Conservation (phyloP, 2,888 invertebrate genomes). For the Coleophora flavipennella region DNA sequence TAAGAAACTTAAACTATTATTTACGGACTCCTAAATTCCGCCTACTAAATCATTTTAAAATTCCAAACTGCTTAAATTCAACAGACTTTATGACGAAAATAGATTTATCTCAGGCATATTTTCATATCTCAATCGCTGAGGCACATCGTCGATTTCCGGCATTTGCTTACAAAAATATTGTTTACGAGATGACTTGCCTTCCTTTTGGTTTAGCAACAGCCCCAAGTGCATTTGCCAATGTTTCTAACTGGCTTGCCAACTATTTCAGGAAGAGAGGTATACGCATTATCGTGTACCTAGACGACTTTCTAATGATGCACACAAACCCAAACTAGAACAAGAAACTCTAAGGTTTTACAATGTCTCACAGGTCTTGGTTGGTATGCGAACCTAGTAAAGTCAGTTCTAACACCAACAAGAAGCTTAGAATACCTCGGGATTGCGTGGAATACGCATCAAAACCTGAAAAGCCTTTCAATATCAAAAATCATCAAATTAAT, state of each 20-base stretch:
- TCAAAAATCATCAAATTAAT: no score
- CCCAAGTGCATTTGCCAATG: conserved; percentile 13
- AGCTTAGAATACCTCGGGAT: no score
- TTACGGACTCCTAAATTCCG: conserved; percentile 4
- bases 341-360: no score
- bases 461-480: no score
- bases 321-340: no score
- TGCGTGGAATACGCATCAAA: no score
- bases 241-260: conserved; percentile 17
- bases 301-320: conserved; percentile 19
- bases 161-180: background rate
- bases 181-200: conserved; percentile 7
- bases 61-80: conserved; percentile 2
- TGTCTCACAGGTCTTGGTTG: no score
- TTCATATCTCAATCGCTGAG: conserved; percentile 4
- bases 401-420: no score
- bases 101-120: conserved; percentile 7
- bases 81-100: conserved; percentile 7
- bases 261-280: conserved; percentile 11
- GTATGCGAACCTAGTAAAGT: no score
- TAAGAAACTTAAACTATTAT: no score
- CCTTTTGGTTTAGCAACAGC: conserved; percentile 18
- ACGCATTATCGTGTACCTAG: conserved; percentile 17
- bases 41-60: conserved; percentile 1
- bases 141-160: conserved; percentile 2